Evolutionary conservation across 1,140 invertebrate genomes (phyloP), one percentile per base, ranked within the genome.

Genomic region (Babylonia areolata): DNA sequence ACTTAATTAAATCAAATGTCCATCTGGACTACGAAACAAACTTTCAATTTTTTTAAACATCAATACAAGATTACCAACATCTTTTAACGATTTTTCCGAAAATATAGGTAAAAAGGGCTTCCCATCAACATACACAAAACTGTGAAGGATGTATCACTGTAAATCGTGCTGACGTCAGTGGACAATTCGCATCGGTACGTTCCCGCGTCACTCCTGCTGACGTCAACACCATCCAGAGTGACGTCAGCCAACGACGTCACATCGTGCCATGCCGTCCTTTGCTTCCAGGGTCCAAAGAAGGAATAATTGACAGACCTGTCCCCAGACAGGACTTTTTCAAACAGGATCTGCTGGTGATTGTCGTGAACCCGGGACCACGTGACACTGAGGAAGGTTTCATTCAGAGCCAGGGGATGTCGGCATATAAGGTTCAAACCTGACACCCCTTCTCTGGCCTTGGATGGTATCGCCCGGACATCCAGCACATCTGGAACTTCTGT

Each of bases 401-500:
- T 77, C 0, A 15, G 37, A 23, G 0, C 3, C 39, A 31, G 17
- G 0, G 37, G 11, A 40, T 77, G 40, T 28, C 31, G 6, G 35
- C 75, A 77, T 3, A 39, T 9, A 2, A 77, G 37, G 2, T 35
- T 77, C 37, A 77, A 77, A 77, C 75, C 35, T 39, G 75, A 15
- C 75, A 42, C 75, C 37, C 75, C 75, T 40, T 77, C 75, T 28
- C 40, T 77, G 40, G 37, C 75, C 33, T 28, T 77, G 75, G 75
- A 77, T 40, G 75, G 20, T 6, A 15, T 28, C 75, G 23, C 37
- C 20, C 28, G 35, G 75, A 28, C 35, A 40, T 3, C 6, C 33
- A 37, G 35, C 33, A 17, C 17, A 17, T 77, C 75, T 23, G 3
- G 9, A 23, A 20, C 12, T 42, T 37, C 37, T 40, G 37, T 64